Evolutionary conservation across 2,113 vertebrate species (phyloP).

Genomic region (Globicephala melas): DNA sequence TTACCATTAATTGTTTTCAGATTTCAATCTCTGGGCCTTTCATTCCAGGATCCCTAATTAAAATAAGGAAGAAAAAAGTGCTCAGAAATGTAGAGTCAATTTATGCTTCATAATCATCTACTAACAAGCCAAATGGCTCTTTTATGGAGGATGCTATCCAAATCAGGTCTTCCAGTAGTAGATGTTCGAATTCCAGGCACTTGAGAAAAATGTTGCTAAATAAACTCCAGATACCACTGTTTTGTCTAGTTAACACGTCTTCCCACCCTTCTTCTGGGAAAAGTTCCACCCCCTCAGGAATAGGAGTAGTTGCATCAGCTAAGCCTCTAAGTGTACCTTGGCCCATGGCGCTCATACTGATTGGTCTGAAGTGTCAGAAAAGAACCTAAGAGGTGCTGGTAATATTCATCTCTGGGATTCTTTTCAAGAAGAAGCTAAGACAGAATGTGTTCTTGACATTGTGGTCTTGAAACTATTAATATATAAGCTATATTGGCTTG

Average conservation of each 20-base stretch:
- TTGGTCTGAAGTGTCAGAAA: not conserved
- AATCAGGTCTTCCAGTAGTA: slow-evolving; percentile 34
- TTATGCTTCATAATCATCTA: slow-evolving; percentile 52
- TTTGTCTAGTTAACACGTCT: not conserved
- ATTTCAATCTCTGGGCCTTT: slow-evolving; percentile 62
- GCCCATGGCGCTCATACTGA: accelerated
- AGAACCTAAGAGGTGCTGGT: not conserved
- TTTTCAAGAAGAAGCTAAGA: not conserved
- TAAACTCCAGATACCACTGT: slow-evolving; percentile 4
- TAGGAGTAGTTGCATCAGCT: not conserved
- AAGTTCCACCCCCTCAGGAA: not conserved
- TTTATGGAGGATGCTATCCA: slow-evolving; percentile 4
- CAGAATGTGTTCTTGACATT: not conserved
- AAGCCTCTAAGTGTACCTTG: not conserved
- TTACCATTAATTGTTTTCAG: slow-evolving; percentile 67
- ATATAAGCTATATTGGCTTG: not conserved
- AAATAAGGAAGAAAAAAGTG: slow-evolving; percentile 47
- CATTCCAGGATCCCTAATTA: slow-evolving; percentile 65
- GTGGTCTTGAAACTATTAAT: not conserved
- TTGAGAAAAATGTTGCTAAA: slow-evolving; percentile 25
- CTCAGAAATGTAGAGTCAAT: slow-evolving; percentile 32
- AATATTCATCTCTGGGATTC: not conserved
- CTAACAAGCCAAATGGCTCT: slow-evolving; percentile 45
- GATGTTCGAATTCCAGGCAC: slow-evolving; percentile 53
- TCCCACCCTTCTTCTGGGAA: not conserved